Conservation (phyloP, 2,888 invertebrate genomes). For the Buathra laborator region DNA sequence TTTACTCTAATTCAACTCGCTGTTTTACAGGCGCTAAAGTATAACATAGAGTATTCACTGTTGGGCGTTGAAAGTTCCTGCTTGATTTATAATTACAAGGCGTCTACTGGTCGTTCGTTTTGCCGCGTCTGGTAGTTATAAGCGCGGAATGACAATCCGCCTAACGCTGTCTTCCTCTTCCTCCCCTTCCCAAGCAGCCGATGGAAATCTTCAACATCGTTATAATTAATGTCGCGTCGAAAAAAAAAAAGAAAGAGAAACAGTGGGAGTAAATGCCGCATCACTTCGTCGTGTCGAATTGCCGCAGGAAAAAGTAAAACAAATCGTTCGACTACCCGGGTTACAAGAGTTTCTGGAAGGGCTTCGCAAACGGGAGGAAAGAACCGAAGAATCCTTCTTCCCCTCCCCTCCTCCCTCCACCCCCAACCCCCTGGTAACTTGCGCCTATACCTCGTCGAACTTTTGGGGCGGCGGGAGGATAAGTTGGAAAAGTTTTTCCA, state of each 20-base stretch:
- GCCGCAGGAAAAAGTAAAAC: constrained; percentile 30
- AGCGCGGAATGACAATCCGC: constrained; percentile 39
- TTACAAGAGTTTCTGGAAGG: constrained; percentile 23
- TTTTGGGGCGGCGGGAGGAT: constrained; percentile 39
- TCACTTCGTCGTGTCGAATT: constrained; percentile 48
- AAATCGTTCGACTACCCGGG: constrained; percentile 17
- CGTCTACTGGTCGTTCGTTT: constrained; percentile 18
- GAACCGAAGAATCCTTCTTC: constrained; percentile 31
- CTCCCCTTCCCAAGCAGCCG: too few relatives aligned
- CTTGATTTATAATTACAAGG: constrained; percentile 65
- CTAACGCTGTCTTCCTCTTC: not conserved
- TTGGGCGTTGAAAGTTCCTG: constrained; percentile 35
- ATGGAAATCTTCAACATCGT: constrained; percentile 22
- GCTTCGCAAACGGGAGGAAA: constrained; percentile 3
- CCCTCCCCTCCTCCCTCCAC: too few relatives aligned
- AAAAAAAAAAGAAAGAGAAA: constrained; percentile 19
- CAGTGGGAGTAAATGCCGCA: constrained; percentile 29
- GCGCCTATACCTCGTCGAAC: constrained; percentile 63
- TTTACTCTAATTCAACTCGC: constrained; percentile 63
- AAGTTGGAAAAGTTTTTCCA: constrained; percentile 70
- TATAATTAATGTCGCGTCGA: constrained; percentile 56
- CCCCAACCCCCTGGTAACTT: constrained; percentile 20
- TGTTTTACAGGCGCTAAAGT: constrained; percentile 54
- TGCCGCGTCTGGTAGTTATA: constrained; percentile 1
- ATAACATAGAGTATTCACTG: constrained; percentile 12